Percentiles rank a stretch among this genome's conserved stretches.
Conservation (phyloP, 92 coral and sea anemone species). For the Epizoanthus scotinus region DNA sequence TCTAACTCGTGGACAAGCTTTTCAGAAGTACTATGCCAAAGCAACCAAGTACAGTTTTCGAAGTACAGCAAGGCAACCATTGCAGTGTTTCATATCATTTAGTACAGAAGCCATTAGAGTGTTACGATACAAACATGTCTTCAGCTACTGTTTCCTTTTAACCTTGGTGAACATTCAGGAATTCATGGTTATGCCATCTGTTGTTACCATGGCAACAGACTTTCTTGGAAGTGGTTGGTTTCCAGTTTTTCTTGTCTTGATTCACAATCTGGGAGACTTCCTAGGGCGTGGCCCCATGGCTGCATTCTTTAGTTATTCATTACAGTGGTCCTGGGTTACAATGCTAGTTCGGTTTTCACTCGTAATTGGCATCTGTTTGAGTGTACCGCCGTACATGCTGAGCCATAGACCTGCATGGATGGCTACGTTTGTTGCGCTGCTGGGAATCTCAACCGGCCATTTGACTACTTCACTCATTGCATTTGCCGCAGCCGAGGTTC, state of each 20-base stretch:
- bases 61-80: constrained; percentile 66
- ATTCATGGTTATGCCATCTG: constrained; percentile 87
- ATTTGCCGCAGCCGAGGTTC: constrained; percentile 76
- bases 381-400: constrained; percentile 86
- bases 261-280: constrained; percentile 83
- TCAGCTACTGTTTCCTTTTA: constrained; percentile 82
- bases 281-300: constrained; percentile 89
- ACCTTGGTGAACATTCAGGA: constrained; percentile 77
- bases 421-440: constrained; percentile 87
- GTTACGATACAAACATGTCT: constrained; percentile 79
- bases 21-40: constrained; percentile 73
- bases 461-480: constrained; percentile 80
- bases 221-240: constrained; percentile 91
- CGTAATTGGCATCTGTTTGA: constrained; percentile 75
- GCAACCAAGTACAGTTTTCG: constrained; percentile 70
- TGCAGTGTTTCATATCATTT: constrained; percentile 67
- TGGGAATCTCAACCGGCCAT: constrained; percentile 92
- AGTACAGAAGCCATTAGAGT: constrained; percentile 78
- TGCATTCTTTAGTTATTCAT: constrained; percentile 66
- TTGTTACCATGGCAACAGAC: constrained; percentile 85
- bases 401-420: constrained; percentile 89
- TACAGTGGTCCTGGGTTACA: constrained; percentile 85
- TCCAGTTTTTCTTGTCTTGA: constrained; percentile 79
- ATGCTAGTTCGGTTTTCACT: constrained; percentile 74
- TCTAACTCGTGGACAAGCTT: constrained; percentile 73